Base-by-base conservation (phyloP, 2,797 vertebrate species). In the Brachyalestes nurse region DNA sequence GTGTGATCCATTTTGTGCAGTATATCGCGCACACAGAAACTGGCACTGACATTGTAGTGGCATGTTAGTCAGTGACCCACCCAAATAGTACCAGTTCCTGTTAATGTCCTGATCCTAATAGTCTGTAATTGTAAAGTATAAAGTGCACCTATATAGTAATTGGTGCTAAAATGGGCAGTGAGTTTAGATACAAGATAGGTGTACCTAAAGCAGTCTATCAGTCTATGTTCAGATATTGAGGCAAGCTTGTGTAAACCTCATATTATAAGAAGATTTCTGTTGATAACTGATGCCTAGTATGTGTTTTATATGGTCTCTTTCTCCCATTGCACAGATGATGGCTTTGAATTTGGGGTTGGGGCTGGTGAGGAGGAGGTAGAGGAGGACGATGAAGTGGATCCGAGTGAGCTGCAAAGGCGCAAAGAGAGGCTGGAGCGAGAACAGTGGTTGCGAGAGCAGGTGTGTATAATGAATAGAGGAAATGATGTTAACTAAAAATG, bases 371-470 rank as follows among this genome's bases (percentile, higher is more conserved):
- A 95, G 19, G 97, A 96, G 5, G 92, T 92, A 8, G 93, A 92
- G 4, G 93, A 93, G 2, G 96, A 96, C 12, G 95, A 96, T 2
- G 93, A 95, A 1, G 47, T 95, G 38, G 97, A 97, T 77, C 95
- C 94, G 23, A 79, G 93, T 0, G 98, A 99, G 85, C 86, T 92
- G 13, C 96, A 95, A 40, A 96, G 97, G 93, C 95, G 96, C 87
- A 98, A 95, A 77, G 97, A 97, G 55, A 89, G 97, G 6, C 93
- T 97, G 79, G 97, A 99, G 85, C 93, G 96, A 79, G 97, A 99
- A 14, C 96, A 97, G 91, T 99, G 98, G 98, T 91, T 99, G 47
- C 91, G 95, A 77, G 95, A 99, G 81, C 97, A 99, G 96, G 98
- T 99, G 67, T 77, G 77, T 69, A 47, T 4, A 12, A 10, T 0